Evolutionary conservation across 2,113 vertebrate species (phyloP).

Genomic region (Salvelinus fontinalis): DNA sequence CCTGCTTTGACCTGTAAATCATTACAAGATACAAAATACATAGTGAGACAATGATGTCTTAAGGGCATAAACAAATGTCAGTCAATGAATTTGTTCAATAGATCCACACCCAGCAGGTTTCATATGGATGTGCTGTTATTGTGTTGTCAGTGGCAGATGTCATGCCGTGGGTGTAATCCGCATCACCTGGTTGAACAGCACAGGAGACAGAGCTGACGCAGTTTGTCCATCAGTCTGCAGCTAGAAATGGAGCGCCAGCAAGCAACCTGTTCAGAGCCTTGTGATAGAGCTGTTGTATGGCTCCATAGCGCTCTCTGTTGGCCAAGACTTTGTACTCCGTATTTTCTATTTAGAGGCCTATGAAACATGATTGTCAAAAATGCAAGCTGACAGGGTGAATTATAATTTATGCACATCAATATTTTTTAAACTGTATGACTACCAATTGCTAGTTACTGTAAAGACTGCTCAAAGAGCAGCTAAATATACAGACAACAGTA

Average conservation of each 20-base stretch:
- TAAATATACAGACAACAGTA: too few relatives aligned
- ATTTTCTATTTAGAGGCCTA: background rate
- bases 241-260: background rate
- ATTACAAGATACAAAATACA: background rate
- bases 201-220: background rate
- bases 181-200: background rate
- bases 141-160: background rate
- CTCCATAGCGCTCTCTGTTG: slow-evolving; percentile 49
- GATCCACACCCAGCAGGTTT: background rate
- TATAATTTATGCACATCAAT: background rate
- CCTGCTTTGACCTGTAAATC: background rate
- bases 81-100: background rate
- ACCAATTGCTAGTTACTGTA: too few relatives aligned
- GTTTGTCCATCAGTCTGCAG: background rate
- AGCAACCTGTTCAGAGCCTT: background rate
- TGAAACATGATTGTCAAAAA: background rate
- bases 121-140: background rate
- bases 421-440: too few relatives aligned
- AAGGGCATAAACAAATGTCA: background rate
- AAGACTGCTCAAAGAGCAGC: too few relatives aligned
- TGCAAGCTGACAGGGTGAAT: background rate
- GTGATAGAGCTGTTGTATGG: background rate
- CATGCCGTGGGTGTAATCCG: too few relatives aligned
- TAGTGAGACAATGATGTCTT: background rate
- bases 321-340: background rate